Evolutionary conservation across 2,113 vertebrate species (phyloP).

Genomic region (Bubo bubo): DNA sequence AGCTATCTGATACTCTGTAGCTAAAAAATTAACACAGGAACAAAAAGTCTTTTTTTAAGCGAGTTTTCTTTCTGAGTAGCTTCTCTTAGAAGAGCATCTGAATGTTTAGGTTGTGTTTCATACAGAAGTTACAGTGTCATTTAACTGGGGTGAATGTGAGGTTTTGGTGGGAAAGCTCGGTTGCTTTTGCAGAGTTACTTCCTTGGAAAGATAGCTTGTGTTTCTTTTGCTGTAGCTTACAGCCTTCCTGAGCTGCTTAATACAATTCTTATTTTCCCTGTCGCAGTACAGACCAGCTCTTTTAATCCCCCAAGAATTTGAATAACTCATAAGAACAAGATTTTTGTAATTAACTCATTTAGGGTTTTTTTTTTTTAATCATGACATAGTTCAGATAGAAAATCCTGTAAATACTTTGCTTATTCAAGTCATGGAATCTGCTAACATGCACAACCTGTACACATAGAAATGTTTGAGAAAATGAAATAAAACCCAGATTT

Average conservation of each 20-base stretch:
- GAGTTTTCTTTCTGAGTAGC: background rate
- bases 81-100: background rate
- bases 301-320: background rate
- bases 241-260: background rate
- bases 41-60: background rate
- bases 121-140: background rate
- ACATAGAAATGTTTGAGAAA: background rate
- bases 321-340: background rate
- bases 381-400: background rate
- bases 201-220: background rate
- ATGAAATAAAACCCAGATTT: background rate
- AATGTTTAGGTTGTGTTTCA: rapidly evolving
- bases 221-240: background rate
- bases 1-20: rapidly evolving
- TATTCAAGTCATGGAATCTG: background rate
- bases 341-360: background rate
- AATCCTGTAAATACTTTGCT: background rate
- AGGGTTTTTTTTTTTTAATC: background rate
- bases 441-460: background rate
- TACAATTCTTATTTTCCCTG: background rate
- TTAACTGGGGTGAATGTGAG: too few species aligned
- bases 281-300: background rate
- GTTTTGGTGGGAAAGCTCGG: background rate
- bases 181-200: background rate
- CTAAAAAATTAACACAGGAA: background rate